phyloP scores from a whole-genome alignment of 2,888 invertebrate genomes.

The Drosophila multiciliata region DNA sequence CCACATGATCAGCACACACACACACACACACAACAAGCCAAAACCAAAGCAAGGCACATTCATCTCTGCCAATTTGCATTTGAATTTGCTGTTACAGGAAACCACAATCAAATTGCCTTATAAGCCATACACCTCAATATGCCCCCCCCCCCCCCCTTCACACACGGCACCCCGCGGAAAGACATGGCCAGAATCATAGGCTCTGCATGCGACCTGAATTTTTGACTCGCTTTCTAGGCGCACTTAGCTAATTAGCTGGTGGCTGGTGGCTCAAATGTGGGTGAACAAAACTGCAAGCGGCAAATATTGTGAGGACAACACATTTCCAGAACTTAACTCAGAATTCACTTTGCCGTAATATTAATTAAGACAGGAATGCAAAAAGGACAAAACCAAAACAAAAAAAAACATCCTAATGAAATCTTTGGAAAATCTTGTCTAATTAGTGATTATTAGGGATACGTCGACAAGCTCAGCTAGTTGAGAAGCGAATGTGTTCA shows the following conservation, averaged over 20 bases:
- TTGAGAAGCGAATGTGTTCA: constrained; percentile 17
- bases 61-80: constrained; percentile 74
- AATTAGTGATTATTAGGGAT: constrained; percentile 71
- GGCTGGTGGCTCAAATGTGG: constrained; percentile 68
- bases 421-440: constrained; percentile 33
- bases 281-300: constrained; percentile 39
- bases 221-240: constrained; percentile 39
- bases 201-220: constrained; percentile 7
- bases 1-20: not conserved
- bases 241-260: constrained; percentile 74
- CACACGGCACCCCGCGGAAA: not conserved
- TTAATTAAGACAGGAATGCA: constrained; percentile 68
- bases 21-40: constrained; percentile 10
- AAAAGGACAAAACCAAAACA: constrained; percentile 24
- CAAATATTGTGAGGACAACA: constrained; percentile 48
- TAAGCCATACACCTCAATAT: constrained; percentile 37
- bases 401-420: constrained; percentile 5
- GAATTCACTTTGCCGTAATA: constrained; percentile 72
- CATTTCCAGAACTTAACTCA: constrained; percentile 15
- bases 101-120: constrained; percentile 44
- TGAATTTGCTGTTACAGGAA: constrained; percentile 33
- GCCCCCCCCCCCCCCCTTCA: not conserved
- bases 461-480: constrained; percentile 36
- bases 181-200: constrained; percentile 20
- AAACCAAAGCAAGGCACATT: constrained; percentile 45